Evolutionary conservation across 2,888 invertebrate genomes (phyloP), one percentile per base, ranked within the genome.

Genomic region (Chrysodeixis includens): DNA sequence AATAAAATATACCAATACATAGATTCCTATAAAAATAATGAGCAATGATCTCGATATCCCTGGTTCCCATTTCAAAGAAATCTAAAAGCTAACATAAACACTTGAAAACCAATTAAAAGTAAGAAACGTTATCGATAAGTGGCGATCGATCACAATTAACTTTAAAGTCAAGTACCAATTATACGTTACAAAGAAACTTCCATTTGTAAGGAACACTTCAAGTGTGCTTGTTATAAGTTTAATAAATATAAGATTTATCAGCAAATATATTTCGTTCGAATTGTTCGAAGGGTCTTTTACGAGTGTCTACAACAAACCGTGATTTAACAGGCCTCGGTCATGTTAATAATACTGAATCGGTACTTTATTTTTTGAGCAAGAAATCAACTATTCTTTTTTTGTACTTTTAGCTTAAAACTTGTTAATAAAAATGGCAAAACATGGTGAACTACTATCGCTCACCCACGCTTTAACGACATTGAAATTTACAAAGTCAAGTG

Each of bases 221-320:
- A 52, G 32, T 51, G 6, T 12, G 8, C 58, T 57, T 16, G 46
- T 49, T 57, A 49, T 20, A 53, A 64, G 55, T 53, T 44, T 46
- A 16, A 51, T 16, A 40, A 51, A 35, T 40, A 54, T 30, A 65
- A 78, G 60, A 54, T 62, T 52, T 20, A 49, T 18, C 10, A 49
- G 40, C 40, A 40, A 40, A 49, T 20, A 18, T 12, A 9, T 49
- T 49, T 49, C 10, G 16, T 46, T 49, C 18, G 18, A 20, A 18
- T 20, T 49, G 18, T 40, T 40, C 14, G 5, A 40, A n/a, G 5
- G 40, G n/a, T 5, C 40, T 40, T n/a, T n/a, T n/a, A 26, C 26
- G 26, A 26, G 26, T 4, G 2, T 26, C 6, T 26, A 26, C 26
- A 26, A 26, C 26, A n/a, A n/a, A n/a, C n/a, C n/a, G n/a, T n/a